Percentiles rank a stretch among this genome's conserved stretches.
These are phyloP conservation scores for Drosophila leontia DNA, from an alignment of 1,140 invertebrate species.

Conservation along the genomic window DNA sequence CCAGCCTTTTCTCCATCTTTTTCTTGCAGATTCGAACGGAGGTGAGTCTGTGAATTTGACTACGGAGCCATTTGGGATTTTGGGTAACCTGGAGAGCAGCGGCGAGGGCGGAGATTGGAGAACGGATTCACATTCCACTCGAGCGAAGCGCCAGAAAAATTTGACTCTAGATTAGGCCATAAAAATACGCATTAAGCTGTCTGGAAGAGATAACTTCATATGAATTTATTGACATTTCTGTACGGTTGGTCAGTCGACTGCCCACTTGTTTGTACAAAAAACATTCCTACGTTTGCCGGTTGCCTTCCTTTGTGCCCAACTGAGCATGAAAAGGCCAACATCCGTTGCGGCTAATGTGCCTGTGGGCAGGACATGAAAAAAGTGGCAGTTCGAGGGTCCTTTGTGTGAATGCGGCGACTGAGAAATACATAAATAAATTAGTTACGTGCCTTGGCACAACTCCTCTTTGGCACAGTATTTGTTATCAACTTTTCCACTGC, in stretches of 20 bases:
- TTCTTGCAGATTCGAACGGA: slow-evolving; percentile 48
- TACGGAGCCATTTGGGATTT: slow-evolving; percentile 46
- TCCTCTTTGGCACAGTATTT: slow-evolving; percentile 9
- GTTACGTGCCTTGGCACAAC: slow-evolving; percentile 58
- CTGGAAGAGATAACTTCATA: slow-evolving; percentile 82
- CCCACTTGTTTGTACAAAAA: slow-evolving; percentile 59
- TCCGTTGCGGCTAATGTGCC: slow-evolving; percentile 81
- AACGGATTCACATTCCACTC: slow-evolving; percentile 41
- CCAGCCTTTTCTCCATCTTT: slow-evolving; percentile 1
- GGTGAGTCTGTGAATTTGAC: slow-evolving; percentile 59
- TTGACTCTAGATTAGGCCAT: slow-evolving; percentile 80
- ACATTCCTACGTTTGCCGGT: slow-evolving; percentile 13
- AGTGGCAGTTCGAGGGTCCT: slow-evolving; percentile 38
- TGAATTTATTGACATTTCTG: slow-evolving; percentile 78
- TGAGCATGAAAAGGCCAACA: slow-evolving; percentile 79
- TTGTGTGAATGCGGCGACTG: slow-evolving; percentile 63
- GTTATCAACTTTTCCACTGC: slow-evolving; percentile 23
- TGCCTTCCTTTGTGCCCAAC: slow-evolving; percentile 53
- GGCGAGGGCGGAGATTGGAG: not conserved
- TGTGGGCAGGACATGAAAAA: slow-evolving; percentile 62
- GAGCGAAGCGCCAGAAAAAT: slow-evolving; percentile 55
- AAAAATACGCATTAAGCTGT: slow-evolving; percentile 81
- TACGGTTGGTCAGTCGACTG: slow-evolving; percentile 54
- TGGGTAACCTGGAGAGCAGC: slow-evolving; percentile 12
- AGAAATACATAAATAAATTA: slow-evolving; percentile 81